These are phyloP conservation scores for Microdon myrmicae DNA, from an alignment of 2,888 invertebrate genomes.

Conservation along the genomic window DNA sequence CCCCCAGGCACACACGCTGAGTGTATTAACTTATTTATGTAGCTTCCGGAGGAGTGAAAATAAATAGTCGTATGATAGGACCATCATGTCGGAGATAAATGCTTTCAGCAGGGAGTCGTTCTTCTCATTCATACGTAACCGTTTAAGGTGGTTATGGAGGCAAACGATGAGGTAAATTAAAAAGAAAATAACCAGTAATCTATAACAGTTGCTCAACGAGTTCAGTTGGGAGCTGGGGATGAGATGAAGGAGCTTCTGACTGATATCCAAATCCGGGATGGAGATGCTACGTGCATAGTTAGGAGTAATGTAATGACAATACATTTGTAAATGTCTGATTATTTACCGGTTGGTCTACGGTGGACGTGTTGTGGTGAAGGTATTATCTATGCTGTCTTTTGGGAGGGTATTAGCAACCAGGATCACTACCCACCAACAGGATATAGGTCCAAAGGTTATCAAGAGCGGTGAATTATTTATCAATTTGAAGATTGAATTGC, in stretches of 20 bases:
- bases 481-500: too few relatives aligned
- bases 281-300: conserved; percentile 34
- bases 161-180: conserved; percentile 59
- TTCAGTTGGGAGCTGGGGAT: background rate
- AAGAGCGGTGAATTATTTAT: too few relatives aligned
- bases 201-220: conserved; percentile 53
- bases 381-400: too few relatives aligned
- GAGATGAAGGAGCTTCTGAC: too few relatives aligned
- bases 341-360: conserved; percentile 43
- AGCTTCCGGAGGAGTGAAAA: conserved; percentile 49
- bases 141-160: conserved; percentile 7
- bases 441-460: too few relatives aligned
- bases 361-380: too few relatives aligned
- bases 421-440: too few relatives aligned
- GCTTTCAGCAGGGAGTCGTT: conserved; percentile 10
- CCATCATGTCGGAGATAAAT: conserved; percentile 43
- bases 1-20: background rate
- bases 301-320: conserved; percentile 54
- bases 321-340: conserved; percentile 58
- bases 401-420: too few relatives aligned
- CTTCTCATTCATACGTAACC: too few relatives aligned
- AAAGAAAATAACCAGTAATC: conserved; percentile 59
- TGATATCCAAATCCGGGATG: too few relatives aligned
- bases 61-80: conserved; percentile 45
- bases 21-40: conserved; percentile 49